Base-by-base conservation (phyloP, 1,140 invertebrate genomes). In the Zaprionus nigranus region DNA sequence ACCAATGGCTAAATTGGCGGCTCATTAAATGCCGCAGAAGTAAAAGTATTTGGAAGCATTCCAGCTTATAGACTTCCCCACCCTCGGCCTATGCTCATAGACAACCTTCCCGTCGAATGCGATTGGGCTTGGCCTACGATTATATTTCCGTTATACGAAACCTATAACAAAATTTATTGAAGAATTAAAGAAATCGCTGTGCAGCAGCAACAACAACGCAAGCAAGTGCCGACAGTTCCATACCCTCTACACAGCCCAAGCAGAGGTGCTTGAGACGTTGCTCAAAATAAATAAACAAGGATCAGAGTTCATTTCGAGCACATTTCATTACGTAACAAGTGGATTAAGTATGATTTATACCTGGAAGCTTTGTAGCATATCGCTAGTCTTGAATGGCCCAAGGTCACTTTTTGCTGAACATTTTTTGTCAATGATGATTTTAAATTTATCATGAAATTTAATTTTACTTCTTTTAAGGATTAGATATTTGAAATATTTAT, bases 1-100 rank as follows among this genome's bases (percentile, higher is more conserved):
- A 79, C 81, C 79, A 80, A 90, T 90, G 85, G 85, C 85, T 79
- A 90, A 76, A 79, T 76, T 71, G 82, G 67, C 65, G 80, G 65
- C 78, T 87, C 70, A 88, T 86, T 87, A 82, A 80, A 78, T 86
- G 62, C 71, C 79, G 46, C 68, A 71, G 74, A 49, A 70, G 82
- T 70, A 59, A 69, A 68, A 71, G 66, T 69, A 81, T 76, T 79
- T 80, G 38, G 54, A 78, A 17, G 64, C 73, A 73, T 65, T 62
- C 58, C 71, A 79, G 46, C 53, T 68, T 26, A 56, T 36, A 57
- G 49, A 28, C 54, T 17, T 2, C 20, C 36, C 22, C 28, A 6
- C 51, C 46, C 58, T 15, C 12, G 13, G 22, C 30, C 38, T 60
- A 22, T 22, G 46, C 20, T 1, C n/a, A 17, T 43, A 43, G 40